Evolutionary conservation across 2,888 invertebrate genomes (phyloP).

Genomic region (Capitulum mitella): DNA sequence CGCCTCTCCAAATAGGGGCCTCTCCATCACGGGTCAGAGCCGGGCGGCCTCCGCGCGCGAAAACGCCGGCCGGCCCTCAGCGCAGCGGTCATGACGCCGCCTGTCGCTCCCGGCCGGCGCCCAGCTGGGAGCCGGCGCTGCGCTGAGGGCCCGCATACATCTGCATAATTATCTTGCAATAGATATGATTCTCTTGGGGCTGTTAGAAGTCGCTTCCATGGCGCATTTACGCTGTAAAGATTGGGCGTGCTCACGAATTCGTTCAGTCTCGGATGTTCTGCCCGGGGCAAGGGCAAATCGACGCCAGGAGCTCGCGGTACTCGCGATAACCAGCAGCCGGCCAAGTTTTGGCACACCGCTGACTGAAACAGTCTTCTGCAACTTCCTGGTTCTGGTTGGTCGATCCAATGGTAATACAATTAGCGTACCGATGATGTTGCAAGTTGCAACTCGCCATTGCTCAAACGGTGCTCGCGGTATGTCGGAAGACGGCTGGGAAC

Average conservation of each 20-base stretch:
- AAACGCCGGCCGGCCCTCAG: neutral
- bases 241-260: neutral
- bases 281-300: neutral
- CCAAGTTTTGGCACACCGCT: no score
- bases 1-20: slow-evolving; percentile 1
- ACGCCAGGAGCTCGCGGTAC: no score
- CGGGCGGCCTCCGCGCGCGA: neutral
- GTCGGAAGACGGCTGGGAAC: no score
- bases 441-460: no score
- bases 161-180: neutral
- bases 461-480: no score
- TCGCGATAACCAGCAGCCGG: no score
- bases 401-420: no score
- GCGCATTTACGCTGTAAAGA: neutral
- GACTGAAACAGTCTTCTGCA: no score
- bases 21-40: neutral
- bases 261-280: neutral
- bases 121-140: neutral
- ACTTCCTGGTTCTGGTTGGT: no score
- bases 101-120: neutral
- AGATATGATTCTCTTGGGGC: slow-evolving; percentile 47
- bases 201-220: neutral
- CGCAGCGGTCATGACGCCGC: neutral
- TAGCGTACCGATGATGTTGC: no score
- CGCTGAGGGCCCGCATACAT: neutral